A percentile compares a stretch with the other conserved stretches of the same genome.
Evolutionary conservation across 2,113 vertebrate species (phyloP).

Genomic region (Myocastor coypus): DNA sequence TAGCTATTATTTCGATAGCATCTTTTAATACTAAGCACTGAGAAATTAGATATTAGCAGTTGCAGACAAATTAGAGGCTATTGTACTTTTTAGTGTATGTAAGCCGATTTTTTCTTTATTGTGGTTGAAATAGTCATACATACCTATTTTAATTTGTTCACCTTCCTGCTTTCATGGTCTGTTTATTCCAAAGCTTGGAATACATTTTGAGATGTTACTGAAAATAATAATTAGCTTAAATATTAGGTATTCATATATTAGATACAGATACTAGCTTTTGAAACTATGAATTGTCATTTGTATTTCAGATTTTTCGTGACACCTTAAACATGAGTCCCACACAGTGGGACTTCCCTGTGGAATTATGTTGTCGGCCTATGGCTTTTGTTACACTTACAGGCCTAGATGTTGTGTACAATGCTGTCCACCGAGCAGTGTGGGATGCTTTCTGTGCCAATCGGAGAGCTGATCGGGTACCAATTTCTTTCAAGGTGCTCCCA

Average conservation of each 20-base stretch:
- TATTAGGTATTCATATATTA: not conserved
- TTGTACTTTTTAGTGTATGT: not conserved
- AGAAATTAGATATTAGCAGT: not conserved
- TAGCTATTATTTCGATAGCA: not conserved
- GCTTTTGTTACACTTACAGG: slow-evolving; percentile 97
- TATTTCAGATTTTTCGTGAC: slow-evolving; percentile 68
- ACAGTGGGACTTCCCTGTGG: slow-evolving; percentile 98
- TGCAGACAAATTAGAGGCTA: slow-evolving; percentile 21
- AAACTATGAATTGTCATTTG: slow-evolving; percentile 31
- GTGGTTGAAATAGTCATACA: not conserved
- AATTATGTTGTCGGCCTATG: slow-evolving; percentile 98
- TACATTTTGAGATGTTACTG: slow-evolving; percentile 35
- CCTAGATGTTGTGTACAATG: slow-evolving; percentile 97
- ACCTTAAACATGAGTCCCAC: slow-evolving; percentile 87
- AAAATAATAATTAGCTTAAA: not conserved
- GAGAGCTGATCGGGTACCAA: slow-evolving; percentile 96
- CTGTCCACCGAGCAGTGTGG: slow-evolving; percentile 97
- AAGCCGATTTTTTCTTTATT: slow-evolving; percentile 9
- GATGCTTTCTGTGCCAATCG: slow-evolving; percentile 98
- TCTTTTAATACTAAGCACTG: not conserved
- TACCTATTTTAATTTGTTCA: slow-evolving; percentile 9
- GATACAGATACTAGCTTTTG: not conserved
- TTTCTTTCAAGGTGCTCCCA: slow-evolving; percentile 98
- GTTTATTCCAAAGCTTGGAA: not conserved
- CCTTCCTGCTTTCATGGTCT: slow-evolving; percentile 16